Conservation (phyloP, 2,797 vertebrate genomes). For the Australoheros facetus region DNA sequence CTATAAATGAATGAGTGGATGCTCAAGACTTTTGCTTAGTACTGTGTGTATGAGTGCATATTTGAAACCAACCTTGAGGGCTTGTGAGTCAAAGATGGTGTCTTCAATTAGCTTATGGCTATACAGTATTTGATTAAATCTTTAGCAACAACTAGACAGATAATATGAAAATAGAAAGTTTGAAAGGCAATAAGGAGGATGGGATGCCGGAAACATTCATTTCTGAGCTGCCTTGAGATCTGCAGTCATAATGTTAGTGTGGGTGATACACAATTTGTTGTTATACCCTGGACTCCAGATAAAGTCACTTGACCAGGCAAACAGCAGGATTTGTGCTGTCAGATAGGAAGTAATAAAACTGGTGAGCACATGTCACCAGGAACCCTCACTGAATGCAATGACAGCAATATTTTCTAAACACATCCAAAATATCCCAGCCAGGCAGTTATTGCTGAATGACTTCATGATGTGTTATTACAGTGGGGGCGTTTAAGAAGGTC, state of each 20-base stretch:
- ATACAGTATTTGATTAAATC: not conserved
- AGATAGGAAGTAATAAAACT: slow-evolving; percentile 3
- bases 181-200: not conserved
- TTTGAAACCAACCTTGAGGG: not conserved
- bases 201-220: not conserved
- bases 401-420: slow-evolving; percentile 13
- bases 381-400: not conserved
- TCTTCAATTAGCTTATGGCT: not conserved
- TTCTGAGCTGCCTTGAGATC: not conserved
- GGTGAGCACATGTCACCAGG: not conserved
- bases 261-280: not conserved
- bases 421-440: not conserved
- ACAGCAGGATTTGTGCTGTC: not conserved
- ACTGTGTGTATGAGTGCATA: not conserved
- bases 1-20: not conserved
- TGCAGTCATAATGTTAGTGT: not conserved
- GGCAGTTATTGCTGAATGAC: not conserved
- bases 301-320: slow-evolving; percentile 4
- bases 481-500: slow-evolving; percentile 13
- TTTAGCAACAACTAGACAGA: not conserved
- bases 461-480: not conserved
- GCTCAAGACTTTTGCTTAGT: not conserved
- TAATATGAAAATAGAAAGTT: not conserved
- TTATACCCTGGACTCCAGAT: not conserved
- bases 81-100: not conserved